Evolutionary conservation across 2,888 invertebrate species (phyloP).

Genomic region (Serrognathus titanus): DNA sequence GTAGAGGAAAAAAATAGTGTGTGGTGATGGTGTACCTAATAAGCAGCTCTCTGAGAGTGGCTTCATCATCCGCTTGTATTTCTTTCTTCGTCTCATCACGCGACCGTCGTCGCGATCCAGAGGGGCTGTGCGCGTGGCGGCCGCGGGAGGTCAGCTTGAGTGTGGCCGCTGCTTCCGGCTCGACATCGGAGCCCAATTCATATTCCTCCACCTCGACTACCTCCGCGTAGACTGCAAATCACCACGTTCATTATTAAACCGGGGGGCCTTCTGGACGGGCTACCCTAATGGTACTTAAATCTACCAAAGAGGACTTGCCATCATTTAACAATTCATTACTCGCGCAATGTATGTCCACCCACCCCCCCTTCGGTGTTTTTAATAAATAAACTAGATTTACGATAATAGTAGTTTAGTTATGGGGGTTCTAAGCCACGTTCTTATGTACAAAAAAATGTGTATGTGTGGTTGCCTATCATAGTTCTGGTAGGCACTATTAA

Average conservation of each 20-base stretch:
- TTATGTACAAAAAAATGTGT: too few species aligned
- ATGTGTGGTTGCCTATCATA: too few species aligned
- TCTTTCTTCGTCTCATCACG: constrained; percentile 82
- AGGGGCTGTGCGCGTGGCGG: constrained; percentile 44
- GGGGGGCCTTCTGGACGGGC: background rate
- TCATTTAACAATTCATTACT: too few species aligned
- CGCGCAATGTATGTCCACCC: too few species aligned
- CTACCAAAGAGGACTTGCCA: background rate
- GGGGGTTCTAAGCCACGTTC: too few species aligned
- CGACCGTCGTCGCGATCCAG: constrained; percentile 52
- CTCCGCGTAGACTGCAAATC: constrained; percentile 43
- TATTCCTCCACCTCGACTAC: constrained; percentile 52
- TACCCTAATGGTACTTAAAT: background rate
- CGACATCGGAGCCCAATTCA: constrained; percentile 45
- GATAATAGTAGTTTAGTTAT: too few species aligned
- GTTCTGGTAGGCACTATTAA: too few species aligned
- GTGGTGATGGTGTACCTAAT: constrained; percentile 63
- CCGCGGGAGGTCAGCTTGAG: constrained; percentile 52
- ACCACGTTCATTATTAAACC: background rate
- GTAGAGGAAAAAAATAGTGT: constrained; percentile 3
- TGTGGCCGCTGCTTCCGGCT: constrained; percentile 44
- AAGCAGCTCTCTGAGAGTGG: constrained; percentile 91
- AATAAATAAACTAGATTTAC: too few species aligned
- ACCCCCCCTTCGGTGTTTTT: too few species aligned
- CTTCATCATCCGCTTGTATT: constrained; percentile 75